Base-by-base conservation (phyloP, 2,113 vertebrate species). In the Pluvialis apricaria region DNA sequence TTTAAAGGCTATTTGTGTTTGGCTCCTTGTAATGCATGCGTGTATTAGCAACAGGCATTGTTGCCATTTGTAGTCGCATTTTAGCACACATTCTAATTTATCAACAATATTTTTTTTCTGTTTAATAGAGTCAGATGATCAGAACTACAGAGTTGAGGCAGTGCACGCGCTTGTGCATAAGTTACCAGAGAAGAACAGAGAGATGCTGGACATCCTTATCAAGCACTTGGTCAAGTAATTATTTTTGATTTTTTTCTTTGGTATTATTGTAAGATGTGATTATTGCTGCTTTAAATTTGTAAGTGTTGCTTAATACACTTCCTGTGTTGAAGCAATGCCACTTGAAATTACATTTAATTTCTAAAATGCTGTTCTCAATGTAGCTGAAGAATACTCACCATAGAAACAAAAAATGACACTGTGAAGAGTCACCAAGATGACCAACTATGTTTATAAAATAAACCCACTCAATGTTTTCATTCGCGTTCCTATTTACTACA, bases 191-290 rank as follows among this genome's bases (percentile, higher is more conserved):
- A 99, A 98, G 96, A 99, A 99, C 98, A 98, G 98, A 95, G 99
- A 99, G 97, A 99, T 99, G 99, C 98, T 99, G 98, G 99, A 99
- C 97, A 98, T 99, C 92, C 98, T 99, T 86, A 99, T 99, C 95
- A 99, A 99, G 97, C 99, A 99, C 96, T 98, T 99, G 62, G 98
- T 99, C 97, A 99, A 97, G 99, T 99, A 99, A 90, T 96, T 95
- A 8, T 75, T 92, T 88, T 78, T 78, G 15, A 51, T 58, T 89
- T 92, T 95, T 91, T 15, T 68, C n/a, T 65, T 55, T 66, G 18
- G 1, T 82, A 11, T 64, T 79, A 29, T 29, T 82, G 6, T 75
- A 64, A 82, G 7, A 38, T 38, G 5, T 64, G 47, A 24, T 62
- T 8, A 70, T 86, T 84, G 75, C 32, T 13, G 11, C 36, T 65